A percentile compares a stretch with the other conserved stretches of the same genome.
Evolutionary conservation across 1,140 invertebrate species (phyloP).

Genomic region (Rhizoglyphus robini): DNA sequence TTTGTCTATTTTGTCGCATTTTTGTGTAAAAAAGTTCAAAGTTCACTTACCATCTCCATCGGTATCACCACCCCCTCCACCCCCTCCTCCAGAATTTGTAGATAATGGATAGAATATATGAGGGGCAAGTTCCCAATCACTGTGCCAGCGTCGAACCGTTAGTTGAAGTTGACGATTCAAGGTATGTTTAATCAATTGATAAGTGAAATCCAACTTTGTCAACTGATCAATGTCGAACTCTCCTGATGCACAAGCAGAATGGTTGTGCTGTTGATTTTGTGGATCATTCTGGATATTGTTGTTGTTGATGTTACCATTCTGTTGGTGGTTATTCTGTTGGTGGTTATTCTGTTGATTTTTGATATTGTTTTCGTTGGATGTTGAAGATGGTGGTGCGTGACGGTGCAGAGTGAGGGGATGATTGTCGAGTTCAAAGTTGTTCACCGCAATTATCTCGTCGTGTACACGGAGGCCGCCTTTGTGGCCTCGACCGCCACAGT

Average conservation of each 20-base stretch:
- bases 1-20: too few relatives aligned
- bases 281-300: neutral
- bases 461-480: slow-evolving; percentile 20
- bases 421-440: slow-evolving; percentile 23
- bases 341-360: too few relatives aligned
- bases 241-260: neutral
- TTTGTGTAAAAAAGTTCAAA: too few relatives aligned
- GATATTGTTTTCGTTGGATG: too few relatives aligned
- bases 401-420: slow-evolving; percentile 21
- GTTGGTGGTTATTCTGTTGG: too few relatives aligned
- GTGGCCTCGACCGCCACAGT: slow-evolving; percentile 21
- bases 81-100: neutral
- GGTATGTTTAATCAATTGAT: slow-evolving; percentile 25
- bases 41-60: neutral
- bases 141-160: slow-evolving; percentile 19
- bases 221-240: neutral
- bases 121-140: slow-evolving; percentile 14
- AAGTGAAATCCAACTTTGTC: slow-evolving; percentile 24
- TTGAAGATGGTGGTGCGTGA: neutral
- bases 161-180: slow-evolving; percentile 20
- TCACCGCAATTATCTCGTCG: slow-evolving; percentile 24
- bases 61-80: neutral
- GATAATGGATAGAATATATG: slow-evolving; percentile 12
- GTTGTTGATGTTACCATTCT: too few relatives aligned
- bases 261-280: neutral